Evolutionary conservation across 2,888 invertebrate species (phyloP).

Genomic region (Zeuzera pyrina): DNA sequence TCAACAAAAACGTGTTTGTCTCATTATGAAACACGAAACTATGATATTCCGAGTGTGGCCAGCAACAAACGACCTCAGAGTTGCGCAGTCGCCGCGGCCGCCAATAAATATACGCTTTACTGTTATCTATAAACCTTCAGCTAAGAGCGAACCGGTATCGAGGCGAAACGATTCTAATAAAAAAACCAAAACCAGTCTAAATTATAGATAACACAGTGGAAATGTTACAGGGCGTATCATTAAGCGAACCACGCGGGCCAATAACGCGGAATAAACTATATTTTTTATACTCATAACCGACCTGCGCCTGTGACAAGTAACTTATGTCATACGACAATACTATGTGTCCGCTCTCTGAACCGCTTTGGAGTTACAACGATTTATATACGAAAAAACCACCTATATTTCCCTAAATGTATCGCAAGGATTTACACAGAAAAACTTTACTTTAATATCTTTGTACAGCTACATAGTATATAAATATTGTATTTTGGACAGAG

Average conservation of each 20-base stretch:
- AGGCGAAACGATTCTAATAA: slow-evolving; percentile 68
- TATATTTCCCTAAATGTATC: too few relatives aligned
- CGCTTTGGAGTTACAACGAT: too few relatives aligned
- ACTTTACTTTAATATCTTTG: too few relatives aligned
- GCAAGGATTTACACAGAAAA: too few relatives aligned
- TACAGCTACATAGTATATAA: too few relatives aligned
- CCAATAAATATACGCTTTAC: slow-evolving; percentile 65
- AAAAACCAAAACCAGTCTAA: slow-evolving; percentile 65
- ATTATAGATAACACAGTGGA: slow-evolving; percentile 45
- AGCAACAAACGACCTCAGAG: slow-evolving; percentile 42
- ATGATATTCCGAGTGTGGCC: slow-evolving; percentile 52
- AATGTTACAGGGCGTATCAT: slow-evolving; percentile 29
- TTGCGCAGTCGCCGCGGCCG: slow-evolving; percentile 45
- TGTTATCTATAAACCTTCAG: slow-evolving; percentile 65
- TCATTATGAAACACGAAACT: slow-evolving; percentile 69
- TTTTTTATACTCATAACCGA: too few relatives aligned
- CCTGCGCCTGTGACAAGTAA: too few relatives aligned
- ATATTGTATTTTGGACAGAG: too few relatives aligned
- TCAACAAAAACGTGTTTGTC: slow-evolving; percentile 59
- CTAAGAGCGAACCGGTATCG: slow-evolving; percentile 56
- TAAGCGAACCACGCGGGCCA: slow-evolving; percentile 21
- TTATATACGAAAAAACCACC: too few relatives aligned
- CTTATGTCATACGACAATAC: too few relatives aligned
- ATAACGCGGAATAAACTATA: too few relatives aligned
- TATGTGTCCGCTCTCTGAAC: too few relatives aligned